Conservation (phyloP, 2,888 invertebrate species). For the Plebejus melissa region DNA sequence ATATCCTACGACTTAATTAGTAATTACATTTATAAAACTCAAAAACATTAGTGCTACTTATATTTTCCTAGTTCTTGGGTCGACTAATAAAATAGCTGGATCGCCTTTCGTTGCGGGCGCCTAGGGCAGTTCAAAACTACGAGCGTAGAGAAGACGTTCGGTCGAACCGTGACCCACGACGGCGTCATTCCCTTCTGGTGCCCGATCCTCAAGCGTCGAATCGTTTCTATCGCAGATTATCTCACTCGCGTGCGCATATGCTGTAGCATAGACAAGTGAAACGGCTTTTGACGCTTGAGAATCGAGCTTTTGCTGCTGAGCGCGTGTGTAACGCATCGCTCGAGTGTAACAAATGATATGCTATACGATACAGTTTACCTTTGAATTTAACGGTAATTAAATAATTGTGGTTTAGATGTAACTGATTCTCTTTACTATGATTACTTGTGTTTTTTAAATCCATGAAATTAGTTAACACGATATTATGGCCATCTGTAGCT, state of each 20-base stretch:
- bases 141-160: neutral
- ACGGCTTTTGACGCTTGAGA: neutral
- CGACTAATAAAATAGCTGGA: slow-evolving; percentile 21
- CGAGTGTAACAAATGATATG: neutral
- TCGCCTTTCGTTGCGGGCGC: neutral
- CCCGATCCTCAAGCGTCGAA: neutral
- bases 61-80: slow-evolving; percentile 28
- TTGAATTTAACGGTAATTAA: neutral
- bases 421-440: neutral
- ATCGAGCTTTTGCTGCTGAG: neutral
- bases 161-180: neutral
- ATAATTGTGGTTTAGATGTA: neutral
- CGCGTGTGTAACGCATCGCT: neutral
- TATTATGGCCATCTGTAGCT: neutral
- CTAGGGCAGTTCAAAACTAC: neutral
- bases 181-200: neutral
- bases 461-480: neutral
- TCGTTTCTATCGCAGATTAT: neutral
- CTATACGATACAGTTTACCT: neutral
- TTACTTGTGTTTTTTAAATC: neutral
- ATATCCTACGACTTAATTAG: slow-evolving; percentile 45
- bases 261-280: neutral
- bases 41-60: slow-evolving; percentile 30
- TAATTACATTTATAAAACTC: slow-evolving; percentile 33
- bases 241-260: neutral